phyloP scores from a whole-genome alignment of 2,888 invertebrate genomes.

The Brenthis hecate region DNA sequence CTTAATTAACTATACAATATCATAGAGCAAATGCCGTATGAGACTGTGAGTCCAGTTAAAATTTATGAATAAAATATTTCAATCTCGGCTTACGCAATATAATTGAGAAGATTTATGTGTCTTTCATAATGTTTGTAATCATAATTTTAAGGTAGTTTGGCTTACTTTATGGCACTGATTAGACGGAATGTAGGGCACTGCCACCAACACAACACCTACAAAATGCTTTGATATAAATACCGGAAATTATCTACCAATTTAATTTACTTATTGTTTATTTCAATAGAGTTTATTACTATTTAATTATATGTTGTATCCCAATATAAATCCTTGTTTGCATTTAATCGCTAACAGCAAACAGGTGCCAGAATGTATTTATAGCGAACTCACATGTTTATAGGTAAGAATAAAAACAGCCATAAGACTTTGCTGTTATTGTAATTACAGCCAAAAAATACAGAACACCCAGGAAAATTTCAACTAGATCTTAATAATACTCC shows the following conservation, averaged over 20 bases:
- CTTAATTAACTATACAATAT: too few relatives aligned
- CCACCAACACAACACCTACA: conserved; percentile 43
- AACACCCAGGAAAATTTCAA: neutral
- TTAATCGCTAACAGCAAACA: conserved; percentile 25
- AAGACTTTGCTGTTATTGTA: conserved; percentile 10
- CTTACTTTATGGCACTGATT: conserved; percentile 40
- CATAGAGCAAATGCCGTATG: too few relatives aligned
- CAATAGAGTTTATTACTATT: neutral
- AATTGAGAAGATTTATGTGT: conserved; percentile 37
- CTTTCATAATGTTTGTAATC: conserved; percentile 42
- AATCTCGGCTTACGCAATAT: conserved; percentile 16
- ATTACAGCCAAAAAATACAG: neutral
- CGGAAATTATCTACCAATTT: conserved; percentile 35
- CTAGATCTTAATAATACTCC: too few relatives aligned
- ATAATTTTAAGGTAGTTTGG: conserved; percentile 37
- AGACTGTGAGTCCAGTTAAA: neutral
- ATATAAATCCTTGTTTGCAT: conserved; percentile 27
- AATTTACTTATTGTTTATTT: conserved; percentile 12
- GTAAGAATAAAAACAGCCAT: neutral
- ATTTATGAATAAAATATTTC: neutral
- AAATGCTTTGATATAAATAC: conserved; percentile 28
- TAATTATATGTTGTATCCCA: conserved; percentile 19
- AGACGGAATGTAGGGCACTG: conserved; percentile 38
- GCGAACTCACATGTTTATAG: conserved; percentile 18
- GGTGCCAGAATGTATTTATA: conserved; percentile 34